Evolutionary conservation across 2,888 invertebrate genomes (phyloP), one percentile per base, ranked within the genome.

Genomic region (Cosmia pyralina): DNA sequence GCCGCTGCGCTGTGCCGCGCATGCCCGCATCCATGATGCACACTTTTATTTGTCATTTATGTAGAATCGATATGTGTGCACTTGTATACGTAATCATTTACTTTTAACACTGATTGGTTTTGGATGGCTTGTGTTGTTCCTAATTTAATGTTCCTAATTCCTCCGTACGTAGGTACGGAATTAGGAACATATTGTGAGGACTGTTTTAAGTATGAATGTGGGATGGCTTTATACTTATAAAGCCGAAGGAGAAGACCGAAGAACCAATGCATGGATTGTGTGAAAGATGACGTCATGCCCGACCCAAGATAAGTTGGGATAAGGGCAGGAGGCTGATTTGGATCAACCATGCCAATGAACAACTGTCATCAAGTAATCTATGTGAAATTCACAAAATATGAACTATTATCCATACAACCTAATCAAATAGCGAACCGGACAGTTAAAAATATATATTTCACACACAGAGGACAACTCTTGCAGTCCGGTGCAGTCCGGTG

Each of bases 1-100:
- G 79, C 79, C 68, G 17, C 46, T 34, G 52, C 68, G 17, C 46
- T 34, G 52, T 7, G 53, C 38, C 38, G 60, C 69, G 63, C 71
- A 64, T 69, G 71, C 86, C 85, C 83, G 83, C 76, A 69, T 77
- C 74, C 53, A 70, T 58, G 65, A 83, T 77, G 74, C 63, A n/a
- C 50, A 34, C 59, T 59, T 68, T 65, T 77, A 73, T 79, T 77
- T 81, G 63, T 57, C 59, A 64, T 69, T 64, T 77, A 48, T 69
- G 63, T 65, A 64, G 17, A 71, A 60, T 53, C 55, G 52, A 69
- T 70, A 69, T 13, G 17, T 73, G 13, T 65, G 10, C 19, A 48
- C 10, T 55, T 66, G 8, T 28, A n/a, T 44, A 50, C 17, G 28
- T 38, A 28, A 7, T 0, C n/a, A 34, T 72, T 38, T 73, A 15